A percentile compares a stretch with the other conserved stretches of the same genome.
phyloP scores from a whole-genome alignment of 2,888 invertebrate genomes.

The Serrognathus titanus region DNA sequence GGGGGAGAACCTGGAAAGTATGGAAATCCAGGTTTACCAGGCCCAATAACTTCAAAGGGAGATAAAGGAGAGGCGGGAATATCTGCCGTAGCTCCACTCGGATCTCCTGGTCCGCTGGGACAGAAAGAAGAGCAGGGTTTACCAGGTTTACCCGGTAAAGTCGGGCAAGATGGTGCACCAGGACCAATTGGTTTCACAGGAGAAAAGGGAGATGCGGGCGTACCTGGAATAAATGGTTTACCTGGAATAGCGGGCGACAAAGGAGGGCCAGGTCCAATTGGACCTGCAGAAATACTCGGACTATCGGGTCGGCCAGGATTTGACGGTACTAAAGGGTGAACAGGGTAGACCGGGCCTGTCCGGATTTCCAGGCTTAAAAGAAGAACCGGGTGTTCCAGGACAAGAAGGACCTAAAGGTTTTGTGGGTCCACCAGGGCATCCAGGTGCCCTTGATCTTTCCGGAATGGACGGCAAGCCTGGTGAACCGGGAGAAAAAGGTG shows the following conservation, averaged over 20 bases:
- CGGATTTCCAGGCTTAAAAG: constrained; percentile 70
- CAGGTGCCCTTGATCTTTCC: constrained; percentile 55
- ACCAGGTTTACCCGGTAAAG: constrained; percentile 71
- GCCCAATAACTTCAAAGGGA: constrained; percentile 59
- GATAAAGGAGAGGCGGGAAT: constrained; percentile 70
- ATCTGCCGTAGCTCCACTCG: constrained; percentile 64
- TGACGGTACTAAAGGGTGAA: constrained; percentile 59
- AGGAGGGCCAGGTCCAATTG: constrained; percentile 72
- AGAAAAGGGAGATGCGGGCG: constrained; percentile 57
- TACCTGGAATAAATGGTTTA: constrained; percentile 58
- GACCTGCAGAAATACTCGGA: constrained; percentile 67
- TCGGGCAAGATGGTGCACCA: constrained; percentile 65
- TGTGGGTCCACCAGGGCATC: constrained; percentile 56
- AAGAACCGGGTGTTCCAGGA: constrained; percentile 64
- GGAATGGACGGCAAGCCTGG: constrained; percentile 66
- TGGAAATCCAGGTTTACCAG: constrained; percentile 62
- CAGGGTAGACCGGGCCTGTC: constrained; percentile 61
- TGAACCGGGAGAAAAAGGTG: constrained; percentile 71
- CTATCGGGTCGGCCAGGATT: constrained; percentile 59
- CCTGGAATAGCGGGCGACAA: constrained; percentile 65
- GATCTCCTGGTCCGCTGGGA: constrained; percentile 65
- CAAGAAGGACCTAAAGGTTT: constrained; percentile 62
- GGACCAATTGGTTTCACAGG: constrained; percentile 65
- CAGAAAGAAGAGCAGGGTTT: constrained; percentile 69
- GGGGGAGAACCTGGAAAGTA: constrained; percentile 66